A percentile compares a stretch with the other conserved stretches of the same genome.
phyloP scores from a whole-genome alignment of 2,113 vertebrate species.

The Felis chaus region DNA sequence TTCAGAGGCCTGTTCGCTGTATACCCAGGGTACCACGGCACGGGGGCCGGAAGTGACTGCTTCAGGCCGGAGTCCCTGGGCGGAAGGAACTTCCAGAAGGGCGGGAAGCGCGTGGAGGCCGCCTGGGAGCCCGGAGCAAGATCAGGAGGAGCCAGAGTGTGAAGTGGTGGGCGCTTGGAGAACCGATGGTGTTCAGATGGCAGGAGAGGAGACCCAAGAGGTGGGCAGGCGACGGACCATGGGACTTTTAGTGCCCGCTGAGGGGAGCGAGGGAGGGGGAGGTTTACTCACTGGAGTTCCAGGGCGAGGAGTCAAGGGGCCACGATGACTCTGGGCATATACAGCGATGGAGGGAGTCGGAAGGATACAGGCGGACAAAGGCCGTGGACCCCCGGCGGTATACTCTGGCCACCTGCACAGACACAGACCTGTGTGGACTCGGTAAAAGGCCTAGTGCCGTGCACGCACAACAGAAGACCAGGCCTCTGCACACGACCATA shows the following conservation, averaged over 20 bases:
- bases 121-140: fast-evolving
- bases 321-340: background rate
- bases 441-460: fast-evolving
- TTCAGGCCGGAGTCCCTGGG: fast-evolving
- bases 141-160: too few species aligned
- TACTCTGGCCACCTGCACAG: background rate
- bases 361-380: background rate
- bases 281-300: too few species aligned
- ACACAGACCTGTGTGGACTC: background rate
- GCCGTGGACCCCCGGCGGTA: background rate
- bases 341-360: background rate
- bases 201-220: background rate
- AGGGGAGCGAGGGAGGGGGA: fast-evolving
- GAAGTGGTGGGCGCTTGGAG: background rate
- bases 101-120: background rate
- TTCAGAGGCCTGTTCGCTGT: fast-evolving
- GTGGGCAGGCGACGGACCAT: background rate
- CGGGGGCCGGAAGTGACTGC: background rate
- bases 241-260: fast-evolving
- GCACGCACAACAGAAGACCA: background rate
- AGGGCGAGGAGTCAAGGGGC: background rate
- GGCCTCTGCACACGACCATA: background rate
- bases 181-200: background rate
- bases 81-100: background rate
- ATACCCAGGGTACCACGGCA: background rate